Evolutionary conservation across 2,888 invertebrate genomes (phyloP).

Genomic region (Timema cristinae): DNA sequence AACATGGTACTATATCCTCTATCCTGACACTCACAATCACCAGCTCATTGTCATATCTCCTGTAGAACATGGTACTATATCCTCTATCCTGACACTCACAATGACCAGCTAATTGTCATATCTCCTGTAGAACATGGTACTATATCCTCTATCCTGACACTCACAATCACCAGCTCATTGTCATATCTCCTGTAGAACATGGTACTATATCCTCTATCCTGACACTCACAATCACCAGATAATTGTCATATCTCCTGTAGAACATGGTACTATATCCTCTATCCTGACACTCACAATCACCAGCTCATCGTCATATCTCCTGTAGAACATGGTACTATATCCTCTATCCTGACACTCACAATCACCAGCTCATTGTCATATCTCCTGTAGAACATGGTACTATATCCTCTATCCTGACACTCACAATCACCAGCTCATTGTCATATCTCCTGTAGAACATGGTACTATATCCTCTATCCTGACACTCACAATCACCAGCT

Average conservation of each 20-base stretch:
- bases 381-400: background rate
- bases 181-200: too few species aligned
- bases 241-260: background rate
- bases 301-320: background rate
- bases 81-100: too few species aligned
- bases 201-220: too few species aligned
- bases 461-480: background rate
- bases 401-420: background rate
- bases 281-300: constrained; percentile 3
- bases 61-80: too few species aligned
- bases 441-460: background rate
- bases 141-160: too few species aligned
- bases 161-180: too few species aligned
- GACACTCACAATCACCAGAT: background rate
- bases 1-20: too few species aligned
- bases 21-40: too few species aligned
- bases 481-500: constrained; percentile 6
- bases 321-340: background rate
- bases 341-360: background rate
- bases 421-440: background rate
- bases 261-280: background rate
- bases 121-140: too few species aligned
- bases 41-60: too few species aligned
- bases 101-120: too few species aligned
- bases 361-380: background rate